Base-by-base conservation (phyloP, 2,888 invertebrate species). In the Noctua pronuba region DNA sequence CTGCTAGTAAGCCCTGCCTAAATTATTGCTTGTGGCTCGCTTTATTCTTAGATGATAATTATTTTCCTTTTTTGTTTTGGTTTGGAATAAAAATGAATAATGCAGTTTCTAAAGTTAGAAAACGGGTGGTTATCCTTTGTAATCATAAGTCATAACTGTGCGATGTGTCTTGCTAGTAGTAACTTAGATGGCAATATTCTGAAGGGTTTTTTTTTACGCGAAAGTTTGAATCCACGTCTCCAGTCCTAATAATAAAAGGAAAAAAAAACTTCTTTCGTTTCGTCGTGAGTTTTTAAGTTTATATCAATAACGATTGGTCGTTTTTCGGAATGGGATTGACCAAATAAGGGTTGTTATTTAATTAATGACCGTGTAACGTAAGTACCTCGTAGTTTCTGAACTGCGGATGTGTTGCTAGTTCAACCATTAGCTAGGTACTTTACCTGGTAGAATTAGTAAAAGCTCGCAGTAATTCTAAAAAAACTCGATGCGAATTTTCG, bases 1-100 rank as follows among this genome's bases (percentile, higher is more conserved):
- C 67, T 69, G 77, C 28, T 68, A 58, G 66, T 73, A 83, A 83
- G 83, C 71, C 65, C 58, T 65, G 46, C 49, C 71, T 73, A 75
- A 83, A 70, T 79, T 69, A 80, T 83, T 74, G 73, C 71, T 68
- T 64, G 62, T 24, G 52, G 68, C 18, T 67, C 49, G 28, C 35
- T 77, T 67, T 69, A 66, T 62, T 70, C 52, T 71, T 70, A 66
- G 38, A 66, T 28, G 70, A 55, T 71, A 77, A 62, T 77, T 72
- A 55, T 62, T 68, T 60, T 68, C 11, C 18, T 62, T 58, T 52
- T 76, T 46, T 65, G 35, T 46, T 72, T 77, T 67, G 11, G 24
- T 31, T 41, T 46, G 31, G 21, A 31, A 38, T 77, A 18, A 8
- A 24, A 46, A 18, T n/a, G 21, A 16, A 35, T n/a, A 44, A 44